Percentiles rank a stretch among this genome's conserved stretches.
phyloP scores from a whole-genome alignment of 2,113 vertebrate species.

The Siniperca chuatsi region DNA sequence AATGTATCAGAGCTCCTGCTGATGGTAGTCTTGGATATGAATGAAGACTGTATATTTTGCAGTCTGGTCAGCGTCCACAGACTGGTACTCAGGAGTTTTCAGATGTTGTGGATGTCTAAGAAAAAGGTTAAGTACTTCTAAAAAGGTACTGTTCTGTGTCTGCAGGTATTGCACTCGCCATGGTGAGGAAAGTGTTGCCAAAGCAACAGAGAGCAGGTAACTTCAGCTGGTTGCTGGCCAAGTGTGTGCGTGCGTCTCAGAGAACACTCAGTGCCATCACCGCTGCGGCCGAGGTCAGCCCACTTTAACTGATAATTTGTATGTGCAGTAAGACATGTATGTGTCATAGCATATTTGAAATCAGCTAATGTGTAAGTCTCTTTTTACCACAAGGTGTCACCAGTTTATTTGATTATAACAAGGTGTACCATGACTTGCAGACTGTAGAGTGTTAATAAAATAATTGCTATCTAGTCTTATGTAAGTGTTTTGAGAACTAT shows the following conservation, averaged over 20 bases:
- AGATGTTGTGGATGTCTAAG: background rate
- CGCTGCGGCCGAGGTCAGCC: background rate
- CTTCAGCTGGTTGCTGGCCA: background rate
- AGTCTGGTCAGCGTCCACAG: background rate
- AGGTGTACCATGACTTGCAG: background rate
- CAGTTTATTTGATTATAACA: background rate
- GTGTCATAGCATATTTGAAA: too few species aligned
- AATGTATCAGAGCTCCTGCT: background rate
- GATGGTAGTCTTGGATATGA: background rate
- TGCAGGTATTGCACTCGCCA: background rate
- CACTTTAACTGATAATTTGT: background rate
- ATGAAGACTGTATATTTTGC: background rate
- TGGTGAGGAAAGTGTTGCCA: constrained; percentile 16
- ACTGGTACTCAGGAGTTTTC: background rate
- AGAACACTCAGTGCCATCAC: background rate
- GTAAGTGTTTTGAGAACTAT: background rate
- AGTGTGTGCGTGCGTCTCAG: background rate
- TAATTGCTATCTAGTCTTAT: background rate
- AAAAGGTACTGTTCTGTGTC: constrained; percentile 1
- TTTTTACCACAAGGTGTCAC: constrained; percentile 18
- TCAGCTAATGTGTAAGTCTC: background rate
- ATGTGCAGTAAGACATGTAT: too few species aligned
- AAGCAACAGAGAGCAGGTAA: constrained; percentile 15
- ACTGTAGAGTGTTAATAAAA: background rate
- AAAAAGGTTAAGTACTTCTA: constrained; percentile 14